Evolutionary conservation across 2,888 invertebrate species (phyloP).

Genomic region (Drosophila algonquin): DNA sequence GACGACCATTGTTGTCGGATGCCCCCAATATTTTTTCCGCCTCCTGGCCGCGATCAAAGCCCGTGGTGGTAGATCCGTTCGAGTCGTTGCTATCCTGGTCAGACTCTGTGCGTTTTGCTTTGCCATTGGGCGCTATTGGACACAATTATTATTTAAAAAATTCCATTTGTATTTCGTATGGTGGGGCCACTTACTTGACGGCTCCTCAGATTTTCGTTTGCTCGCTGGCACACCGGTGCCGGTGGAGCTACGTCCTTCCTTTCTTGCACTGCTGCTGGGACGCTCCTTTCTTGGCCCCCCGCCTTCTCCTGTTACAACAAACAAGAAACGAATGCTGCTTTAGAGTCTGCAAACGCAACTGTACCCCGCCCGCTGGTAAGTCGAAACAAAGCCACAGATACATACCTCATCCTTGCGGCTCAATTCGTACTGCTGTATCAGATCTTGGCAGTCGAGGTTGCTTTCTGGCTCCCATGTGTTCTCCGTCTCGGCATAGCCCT

Average conservation of each 20-base stretch:
- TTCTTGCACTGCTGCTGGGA: slow-evolving; percentile 54
- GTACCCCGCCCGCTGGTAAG: not conserved
- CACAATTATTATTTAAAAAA: not conserved
- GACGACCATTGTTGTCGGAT: slow-evolving; percentile 89
- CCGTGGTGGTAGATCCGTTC: slow-evolving; percentile 84
- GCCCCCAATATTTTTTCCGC: slow-evolving; percentile 95
- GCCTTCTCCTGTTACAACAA: slow-evolving; percentile 44
- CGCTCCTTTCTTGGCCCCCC: slow-evolving; percentile 53
- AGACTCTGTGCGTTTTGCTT: slow-evolving; percentile 75
- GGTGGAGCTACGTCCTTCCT: slow-evolving; percentile 57
- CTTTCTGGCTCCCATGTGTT: slow-evolving; percentile 97
- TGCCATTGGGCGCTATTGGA: slow-evolving; percentile 41
- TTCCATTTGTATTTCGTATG: not conserved
- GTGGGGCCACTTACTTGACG: slow-evolving; percentile 49
- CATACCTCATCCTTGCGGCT: slow-evolving; percentile 83
- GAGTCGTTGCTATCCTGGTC: slow-evolving; percentile 63
- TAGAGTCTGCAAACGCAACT: slow-evolving; percentile 14
- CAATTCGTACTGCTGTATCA: slow-evolving; percentile 91
- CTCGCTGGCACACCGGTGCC: slow-evolving; percentile 32
- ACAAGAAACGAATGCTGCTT: not conserved
- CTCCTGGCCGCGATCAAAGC: slow-evolving; percentile 91
- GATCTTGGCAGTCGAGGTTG: slow-evolving; percentile 93
- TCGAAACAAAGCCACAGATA: not conserved
- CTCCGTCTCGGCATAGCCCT: slow-evolving; percentile 90
- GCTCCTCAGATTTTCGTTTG: slow-evolving; percentile 79